A percentile compares a stretch with the other conserved stretches of the same genome.
phyloP scores from a whole-genome alignment of 2,888 invertebrate species.

The Sinodicranocentrus sp. region DNA sequence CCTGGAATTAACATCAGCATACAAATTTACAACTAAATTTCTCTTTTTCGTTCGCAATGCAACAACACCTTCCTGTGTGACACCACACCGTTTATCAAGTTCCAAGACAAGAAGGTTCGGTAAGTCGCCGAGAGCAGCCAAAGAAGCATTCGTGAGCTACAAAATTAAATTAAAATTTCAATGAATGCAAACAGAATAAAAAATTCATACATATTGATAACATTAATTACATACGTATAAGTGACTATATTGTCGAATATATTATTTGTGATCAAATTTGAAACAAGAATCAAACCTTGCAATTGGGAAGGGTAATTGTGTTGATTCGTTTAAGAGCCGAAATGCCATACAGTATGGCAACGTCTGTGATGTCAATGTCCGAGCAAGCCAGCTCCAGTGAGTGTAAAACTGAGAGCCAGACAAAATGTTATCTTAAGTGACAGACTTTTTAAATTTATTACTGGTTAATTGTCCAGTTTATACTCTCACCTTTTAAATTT shows the following conservation, averaged over 20 bases:
- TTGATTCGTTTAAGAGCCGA: conserved; percentile 32
- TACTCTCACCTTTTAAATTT: conserved; percentile 34
- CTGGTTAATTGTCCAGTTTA: no score
- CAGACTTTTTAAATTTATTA: no score
- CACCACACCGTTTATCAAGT: conserved; percentile 45
- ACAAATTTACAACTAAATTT: conserved; percentile 51
- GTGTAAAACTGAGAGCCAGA: conserved; percentile 21
- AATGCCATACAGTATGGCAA: conserved; percentile 53
- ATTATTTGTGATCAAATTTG: no score
- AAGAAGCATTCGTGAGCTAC: conserved; percentile 39
- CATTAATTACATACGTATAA: background rate
- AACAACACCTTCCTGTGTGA: conserved; percentile 24
- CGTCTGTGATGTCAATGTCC: conserved; percentile 43
- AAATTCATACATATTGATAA: background rate
- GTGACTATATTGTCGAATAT: background rate
- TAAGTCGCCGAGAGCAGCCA: conserved; percentile 22
- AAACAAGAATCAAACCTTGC: conserved; percentile 44
- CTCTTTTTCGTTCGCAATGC: conserved; percentile 42
- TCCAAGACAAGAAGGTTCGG: conserved; percentile 29
- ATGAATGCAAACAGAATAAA: no score
- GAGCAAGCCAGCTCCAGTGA: conserved; percentile 45
- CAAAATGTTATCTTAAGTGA: background rate
- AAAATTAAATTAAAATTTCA: conserved; percentile 9
- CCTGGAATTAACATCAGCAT: conserved; percentile 48
- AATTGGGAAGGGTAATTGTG: conserved; percentile 57